Evolutionary conservation across 1,140 invertebrate genomes (phyloP).

Genomic region (Papilio dardanus): DNA sequence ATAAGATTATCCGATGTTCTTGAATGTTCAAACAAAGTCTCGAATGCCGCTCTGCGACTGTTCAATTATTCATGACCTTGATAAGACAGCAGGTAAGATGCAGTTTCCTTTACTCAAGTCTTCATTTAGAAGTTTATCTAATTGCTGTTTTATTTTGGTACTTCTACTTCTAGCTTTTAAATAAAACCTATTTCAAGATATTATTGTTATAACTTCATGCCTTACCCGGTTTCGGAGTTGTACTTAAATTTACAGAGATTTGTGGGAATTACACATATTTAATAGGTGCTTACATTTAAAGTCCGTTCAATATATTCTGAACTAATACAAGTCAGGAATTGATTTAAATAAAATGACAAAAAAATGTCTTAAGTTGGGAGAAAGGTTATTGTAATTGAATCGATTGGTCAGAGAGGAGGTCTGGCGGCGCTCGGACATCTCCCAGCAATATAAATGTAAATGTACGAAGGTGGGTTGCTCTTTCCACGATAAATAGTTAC

Average conservation of each 20-base stretch:
- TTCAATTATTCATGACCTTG: conserved; percentile 53
- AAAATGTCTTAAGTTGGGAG: conserved; percentile 30
- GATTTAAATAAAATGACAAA: background rate
- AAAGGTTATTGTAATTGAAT: conserved; percentile 70
- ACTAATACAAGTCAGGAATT: background rate
- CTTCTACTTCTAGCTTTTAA: background rate
- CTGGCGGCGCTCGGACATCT: conserved; percentile 52
- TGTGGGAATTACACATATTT: no score
- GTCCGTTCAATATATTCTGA: background rate
- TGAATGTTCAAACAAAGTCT: conserved; percentile 37
- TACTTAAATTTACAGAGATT: no score
- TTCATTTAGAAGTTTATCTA: conserved; percentile 22
- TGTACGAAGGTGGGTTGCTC: conserved; percentile 58
- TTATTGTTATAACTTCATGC: no score
- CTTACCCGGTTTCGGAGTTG: no score
- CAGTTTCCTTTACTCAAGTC: conserved; percentile 4
- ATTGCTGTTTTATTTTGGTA: conserved; percentile 8
- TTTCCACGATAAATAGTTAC: conserved; percentile 39
- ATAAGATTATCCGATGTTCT: conserved; percentile 45
- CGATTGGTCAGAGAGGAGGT: conserved; percentile 53
- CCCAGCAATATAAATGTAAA: conserved; percentile 77
- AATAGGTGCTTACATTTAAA: background rate
- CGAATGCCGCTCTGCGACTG: conserved; percentile 17
- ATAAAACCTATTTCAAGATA: background rate
- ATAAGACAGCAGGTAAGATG: conserved; percentile 47